Percentiles rank a stretch among this genome's conserved stretches.
Conservation (phyloP, 2,888 invertebrate species). For the Agriotes lineatus region DNA sequence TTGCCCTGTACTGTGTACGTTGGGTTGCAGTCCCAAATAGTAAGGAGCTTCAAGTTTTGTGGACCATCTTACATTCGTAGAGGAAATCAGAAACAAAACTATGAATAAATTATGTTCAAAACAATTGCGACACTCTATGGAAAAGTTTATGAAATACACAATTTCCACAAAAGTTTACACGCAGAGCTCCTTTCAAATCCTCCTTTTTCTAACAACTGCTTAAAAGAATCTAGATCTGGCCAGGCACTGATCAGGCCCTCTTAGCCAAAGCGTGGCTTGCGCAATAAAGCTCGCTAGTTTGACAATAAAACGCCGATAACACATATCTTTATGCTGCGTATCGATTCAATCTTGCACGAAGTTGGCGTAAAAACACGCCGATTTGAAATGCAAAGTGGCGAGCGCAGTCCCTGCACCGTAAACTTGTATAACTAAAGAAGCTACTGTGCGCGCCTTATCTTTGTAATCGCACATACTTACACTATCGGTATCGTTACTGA, state of each 20-base stretch:
- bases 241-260: background rate
- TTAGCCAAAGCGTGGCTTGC: conserved; percentile 40
- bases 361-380: conserved; percentile 62
- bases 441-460: conserved; percentile 59
- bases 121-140: too few relatives aligned
- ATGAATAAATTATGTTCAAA: too few relatives aligned
- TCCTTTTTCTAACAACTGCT: too few relatives aligned
- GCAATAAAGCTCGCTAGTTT: conserved; percentile 56
- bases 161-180: too few relatives aligned
- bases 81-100: too few relatives aligned
- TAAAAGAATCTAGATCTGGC: background rate
- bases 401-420: conserved; percentile 57
- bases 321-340: conserved; percentile 64
- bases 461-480: conserved; percentile 61
- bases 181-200: too few relatives aligned
- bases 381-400: conserved; percentile 64
- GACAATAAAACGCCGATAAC: conserved; percentile 60
- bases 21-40: too few relatives aligned
- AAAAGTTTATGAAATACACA: too few relatives aligned
- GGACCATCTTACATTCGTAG: too few relatives aligned
- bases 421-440: conserved; percentile 59
- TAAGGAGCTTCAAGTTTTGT: too few relatives aligned
- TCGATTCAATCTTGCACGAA: conserved; percentile 64
- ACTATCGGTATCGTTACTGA: conserved; percentile 45
- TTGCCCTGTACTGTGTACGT: too few relatives aligned